These are phyloP conservation scores for Dromaius novaehollandiae DNA, from an alignment of 2,113 vertebrate species.

Conservation along the genomic window DNA sequence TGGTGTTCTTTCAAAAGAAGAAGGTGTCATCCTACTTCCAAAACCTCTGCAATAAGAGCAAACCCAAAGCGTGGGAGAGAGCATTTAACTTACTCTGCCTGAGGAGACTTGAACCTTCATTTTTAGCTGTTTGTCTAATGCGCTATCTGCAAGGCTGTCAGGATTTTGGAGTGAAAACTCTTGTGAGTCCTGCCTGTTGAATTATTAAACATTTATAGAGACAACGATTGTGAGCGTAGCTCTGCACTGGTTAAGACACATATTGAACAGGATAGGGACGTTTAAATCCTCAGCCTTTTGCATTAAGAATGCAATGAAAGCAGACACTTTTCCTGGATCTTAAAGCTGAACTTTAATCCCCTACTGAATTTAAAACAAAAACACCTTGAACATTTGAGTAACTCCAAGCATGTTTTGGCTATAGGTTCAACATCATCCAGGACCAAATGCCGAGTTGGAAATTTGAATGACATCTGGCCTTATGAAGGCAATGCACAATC, in stretches of 20 bases:
- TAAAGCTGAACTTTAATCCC: neutral
- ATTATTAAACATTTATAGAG: slow-evolving; percentile 24
- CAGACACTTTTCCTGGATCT: neutral
- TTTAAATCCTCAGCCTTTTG: neutral
- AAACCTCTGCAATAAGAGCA: neutral
- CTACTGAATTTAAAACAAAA: neutral
- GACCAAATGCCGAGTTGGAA: neutral
- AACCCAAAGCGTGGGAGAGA: neutral
- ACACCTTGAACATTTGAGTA: neutral
- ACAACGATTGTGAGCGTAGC: neutral
- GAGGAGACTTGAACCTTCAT: neutral
- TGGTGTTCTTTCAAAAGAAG: neutral
- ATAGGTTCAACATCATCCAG: neutral
- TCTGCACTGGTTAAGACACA: neutral
- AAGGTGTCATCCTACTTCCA: neutral
- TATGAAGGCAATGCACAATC: neutral
- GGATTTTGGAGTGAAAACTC: neutral
- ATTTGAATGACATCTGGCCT: neutral
- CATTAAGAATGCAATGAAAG: neutral
- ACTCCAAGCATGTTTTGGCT: neutral
- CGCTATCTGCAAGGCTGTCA: neutral
- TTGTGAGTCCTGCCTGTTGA: neutral
- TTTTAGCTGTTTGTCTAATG: neutral
- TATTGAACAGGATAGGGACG: neutral
- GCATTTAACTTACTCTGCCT: neutral